Evolutionary conservation across 2,797 vertebrate species (phyloP).

Genomic region (Danionella dracula): DNA sequence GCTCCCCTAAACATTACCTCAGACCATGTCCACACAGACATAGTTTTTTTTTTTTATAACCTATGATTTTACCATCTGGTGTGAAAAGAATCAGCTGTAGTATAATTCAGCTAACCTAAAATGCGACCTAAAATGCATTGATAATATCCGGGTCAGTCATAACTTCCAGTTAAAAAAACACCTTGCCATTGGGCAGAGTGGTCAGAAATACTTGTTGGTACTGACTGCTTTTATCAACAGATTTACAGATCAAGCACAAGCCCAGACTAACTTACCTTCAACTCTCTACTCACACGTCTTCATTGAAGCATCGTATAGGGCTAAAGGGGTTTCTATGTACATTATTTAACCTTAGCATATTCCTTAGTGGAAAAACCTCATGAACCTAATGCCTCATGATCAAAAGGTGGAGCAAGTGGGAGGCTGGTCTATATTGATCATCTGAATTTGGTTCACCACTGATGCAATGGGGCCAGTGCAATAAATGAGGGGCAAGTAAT

Average conservation of each 20-base stretch:
- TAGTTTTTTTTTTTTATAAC: too few relatives aligned
- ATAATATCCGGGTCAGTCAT: too few relatives aligned
- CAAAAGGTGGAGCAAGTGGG: conserved; percentile 12
- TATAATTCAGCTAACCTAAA: too few relatives aligned
- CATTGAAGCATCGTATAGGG: neutral
- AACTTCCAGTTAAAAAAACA: too few relatives aligned
- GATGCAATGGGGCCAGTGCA: conserved; percentile 35
- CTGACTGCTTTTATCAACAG: neutral
- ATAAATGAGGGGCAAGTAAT: conserved; percentile 1
- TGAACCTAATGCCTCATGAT: conserved; percentile 11
- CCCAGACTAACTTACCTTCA: neutral
- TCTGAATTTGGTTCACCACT: conserved; percentile 14
- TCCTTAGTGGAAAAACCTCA: neutral
- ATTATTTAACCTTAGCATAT: conserved; percentile 12
- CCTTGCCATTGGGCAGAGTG: too few relatives aligned
- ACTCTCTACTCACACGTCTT: neutral
- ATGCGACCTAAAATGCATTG: too few relatives aligned
- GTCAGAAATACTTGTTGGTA: too few relatives aligned
- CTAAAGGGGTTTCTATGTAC: neutral
- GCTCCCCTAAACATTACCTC: too few relatives aligned
- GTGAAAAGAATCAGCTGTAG: too few relatives aligned
- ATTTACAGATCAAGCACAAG: neutral
- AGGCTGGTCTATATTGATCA: conserved; percentile 15
- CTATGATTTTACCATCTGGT: too few relatives aligned
- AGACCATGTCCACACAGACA: too few relatives aligned